These are phyloP conservation scores for Acanthurus lineatus DNA, from an alignment of 2,797 vertebrate genomes.

Conservation along the genomic window DNA sequence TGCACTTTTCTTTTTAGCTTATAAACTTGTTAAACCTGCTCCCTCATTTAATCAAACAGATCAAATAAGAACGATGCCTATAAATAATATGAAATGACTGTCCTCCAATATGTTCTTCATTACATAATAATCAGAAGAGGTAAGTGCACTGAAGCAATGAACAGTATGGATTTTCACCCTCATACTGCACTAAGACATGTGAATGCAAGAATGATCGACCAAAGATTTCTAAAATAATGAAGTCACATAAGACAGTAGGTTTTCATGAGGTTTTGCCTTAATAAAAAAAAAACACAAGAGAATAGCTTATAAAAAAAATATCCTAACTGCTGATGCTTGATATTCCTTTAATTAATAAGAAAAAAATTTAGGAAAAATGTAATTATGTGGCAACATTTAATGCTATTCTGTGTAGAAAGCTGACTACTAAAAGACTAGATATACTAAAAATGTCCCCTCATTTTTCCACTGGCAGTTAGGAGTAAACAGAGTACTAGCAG, in stretches of 20 bases:
- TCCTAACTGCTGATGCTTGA: background rate
- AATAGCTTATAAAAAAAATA: background rate
- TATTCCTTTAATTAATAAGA: background rate
- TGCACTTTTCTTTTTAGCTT: background rate
- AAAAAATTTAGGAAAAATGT: background rate
- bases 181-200: background rate
- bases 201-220: background rate
- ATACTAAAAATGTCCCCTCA: background rate
- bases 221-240: background rate
- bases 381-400: background rate
- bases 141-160: too few relatives aligned
- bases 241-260: background rate
- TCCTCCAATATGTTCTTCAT: background rate
- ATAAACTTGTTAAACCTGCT: background rate
- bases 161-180: too few relatives aligned
- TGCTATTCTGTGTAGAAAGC: background rate
- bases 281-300: background rate
- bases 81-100: background rate
- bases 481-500: slow-evolving; percentile 49
- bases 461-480: slow-evolving; percentile 43
- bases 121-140: slow-evolving; percentile 8
- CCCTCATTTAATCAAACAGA: background rate
- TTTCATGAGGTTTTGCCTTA: background rate
- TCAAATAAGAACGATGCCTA: background rate
- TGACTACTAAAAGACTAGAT: background rate